These are phyloP conservation scores for Acanthacorydalis orientalis DNA, from an alignment of 2,888 invertebrate genomes.

Conservation along the genomic window DNA sequence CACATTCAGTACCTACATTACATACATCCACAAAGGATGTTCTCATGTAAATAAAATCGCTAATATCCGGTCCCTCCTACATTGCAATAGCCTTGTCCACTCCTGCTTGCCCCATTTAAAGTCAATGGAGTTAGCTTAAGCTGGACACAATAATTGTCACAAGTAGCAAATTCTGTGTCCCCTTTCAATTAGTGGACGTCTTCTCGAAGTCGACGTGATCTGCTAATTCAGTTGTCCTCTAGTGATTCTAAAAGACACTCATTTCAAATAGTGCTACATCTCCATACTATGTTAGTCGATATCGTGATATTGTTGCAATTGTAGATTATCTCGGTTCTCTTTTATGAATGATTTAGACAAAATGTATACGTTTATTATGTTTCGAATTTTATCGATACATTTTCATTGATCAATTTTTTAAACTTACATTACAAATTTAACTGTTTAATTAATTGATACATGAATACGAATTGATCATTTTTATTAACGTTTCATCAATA, in stretches of 20 bases:
- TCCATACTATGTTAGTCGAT: not conserved
- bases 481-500: not conserved
- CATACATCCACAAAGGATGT: conserved; percentile 21
- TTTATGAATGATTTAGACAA: no score
- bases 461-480: no score
- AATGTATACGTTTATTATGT: no score
- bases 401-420: no score
- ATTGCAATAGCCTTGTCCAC: conserved; percentile 6
- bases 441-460: no score
- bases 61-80: conserved; percentile 27
- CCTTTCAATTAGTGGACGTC: no score
- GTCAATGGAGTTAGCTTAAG: not conserved
- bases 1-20: no score
- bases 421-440: no score
- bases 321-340: not conserved
- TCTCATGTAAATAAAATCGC: conserved; percentile 28
- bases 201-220: no score
- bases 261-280: not conserved
- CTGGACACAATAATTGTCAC: not conserved
- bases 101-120: conserved; percentile 1
- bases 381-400: no score
- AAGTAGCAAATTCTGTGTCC: no score
- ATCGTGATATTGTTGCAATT: not conserved
- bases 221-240: no score
- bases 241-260: not conserved